Evolutionary conservation across 2,797 vertebrate species (phyloP), one percentile per base, ranked within the genome.

Genomic region (Danio kyathit): DNA sequence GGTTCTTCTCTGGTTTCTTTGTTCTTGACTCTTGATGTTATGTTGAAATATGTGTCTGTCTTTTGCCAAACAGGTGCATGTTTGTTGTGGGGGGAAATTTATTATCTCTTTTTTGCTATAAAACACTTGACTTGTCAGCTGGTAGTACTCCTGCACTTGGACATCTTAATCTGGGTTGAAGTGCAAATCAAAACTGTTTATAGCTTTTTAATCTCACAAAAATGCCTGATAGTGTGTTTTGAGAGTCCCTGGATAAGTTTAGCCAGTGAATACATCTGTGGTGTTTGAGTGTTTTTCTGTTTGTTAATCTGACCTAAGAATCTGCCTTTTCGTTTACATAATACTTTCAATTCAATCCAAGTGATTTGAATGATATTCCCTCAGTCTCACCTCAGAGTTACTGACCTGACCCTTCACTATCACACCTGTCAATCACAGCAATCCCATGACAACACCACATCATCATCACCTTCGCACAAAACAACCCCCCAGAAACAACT

Each of bases 381-480:
- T 82, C 69, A 74, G 43, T 57, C 59, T 80, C 74, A 9, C 29
- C 57, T 66, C 72, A 78, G 69, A 78, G 66, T 61, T 38, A 61
- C 69, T 75, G 66, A 84, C 41, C 59, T 71, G 74, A 75, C 77
- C 65, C 71, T 60, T 61, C 64, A 44, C 43, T 64, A 74, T 82
- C 64, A 61, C 54, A 72, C 74, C 85, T 85, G 83, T 76, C 85
- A 86, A 85, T 86, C 81, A 83, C 65, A 63, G 75, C 57, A 67
- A 61, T 29, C 16, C 2, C 40, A 71, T 80, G 77, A 76, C 66
- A 73, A 61, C 66, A 43, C 61, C 14, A 66, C 43, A 43, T 61
- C 46, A 54, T 38, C 52, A 70, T 54, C 65, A 60, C 49, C 65
- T 16, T 59, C 16, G 21, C 38, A 59, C 17, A 16, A 29, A 29